Evolutionary conservation across 2,888 invertebrate genomes (phyloP), one percentile per base, ranked within the genome.

Genomic region (Psylliodes chrysocephalus): DNA sequence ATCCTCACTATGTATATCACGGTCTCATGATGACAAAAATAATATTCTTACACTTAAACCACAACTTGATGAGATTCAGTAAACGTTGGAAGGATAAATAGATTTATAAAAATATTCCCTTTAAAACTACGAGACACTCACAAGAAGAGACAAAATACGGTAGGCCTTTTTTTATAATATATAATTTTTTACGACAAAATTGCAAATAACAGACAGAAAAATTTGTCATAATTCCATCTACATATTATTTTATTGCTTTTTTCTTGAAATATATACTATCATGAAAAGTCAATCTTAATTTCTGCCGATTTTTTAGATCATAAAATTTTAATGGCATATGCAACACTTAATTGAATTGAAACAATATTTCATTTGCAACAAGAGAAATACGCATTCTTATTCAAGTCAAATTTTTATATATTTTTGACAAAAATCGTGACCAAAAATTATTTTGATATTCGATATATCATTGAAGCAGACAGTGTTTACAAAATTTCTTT

Each of bases 81-180:
- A 42, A 53, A 62, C 51, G 46, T 60, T 64, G 51, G 47, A 65
- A 63, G 64, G 49, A 63, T 61, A 66, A 66, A 62, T 66, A 63
- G 69, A 60, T 68, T 63, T 70, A 70, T 70, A 70, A 70, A 70
- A 70, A 70, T 70, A 70, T 63, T 65, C 63, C 64, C 62, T 55
- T 68, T 68, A 55, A 60, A 64, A 52, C 64, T 64, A 66, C 60
- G 46, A 57, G 60, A 69, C 63, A 66, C 56, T 63, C 55, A 69
- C 63, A 57, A 74, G 75, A 75, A 77, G 76, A 77, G 77, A 77
- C 75, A 75, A 77, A 74, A 77, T 73, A 67, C 73, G 63, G 73
- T 78, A 79, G 79, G 79, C 79, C 79, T 69, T 78, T 70, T 71
- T 68, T 63, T 54, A 19, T 55, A 60, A 62, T 63, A 64, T 57